Evolutionary conservation across 2,888 invertebrate species (phyloP).

Genomic region (Sericinus montela): DNA sequence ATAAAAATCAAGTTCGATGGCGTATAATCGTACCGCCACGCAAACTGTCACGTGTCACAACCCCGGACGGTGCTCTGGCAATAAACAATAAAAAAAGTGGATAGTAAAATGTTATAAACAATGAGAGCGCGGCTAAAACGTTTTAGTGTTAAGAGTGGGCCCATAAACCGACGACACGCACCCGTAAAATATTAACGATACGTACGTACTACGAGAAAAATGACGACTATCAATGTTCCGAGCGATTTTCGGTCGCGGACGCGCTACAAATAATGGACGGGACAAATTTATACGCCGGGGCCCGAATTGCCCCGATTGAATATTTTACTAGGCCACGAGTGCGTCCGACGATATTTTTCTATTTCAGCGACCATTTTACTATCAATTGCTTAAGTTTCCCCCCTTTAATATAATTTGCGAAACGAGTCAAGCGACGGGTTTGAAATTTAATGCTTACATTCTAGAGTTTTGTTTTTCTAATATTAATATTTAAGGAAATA

Average conservation of each 20-base stretch:
- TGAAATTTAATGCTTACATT: slow-evolving; percentile 18
- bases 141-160: slow-evolving; percentile 77
- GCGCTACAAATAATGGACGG: slow-evolving; percentile 75
- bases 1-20: slow-evolving; percentile 64
- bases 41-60: slow-evolving; percentile 58
- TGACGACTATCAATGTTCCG: slow-evolving; percentile 75
- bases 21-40: slow-evolving; percentile 57
- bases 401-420: slow-evolving; percentile 70
- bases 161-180: slow-evolving; percentile 77
- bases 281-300: slow-evolving; percentile 74
- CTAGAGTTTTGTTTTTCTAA: no score
- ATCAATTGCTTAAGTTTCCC: slow-evolving; percentile 77
- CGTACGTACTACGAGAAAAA: slow-evolving; percentile 65
- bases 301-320: slow-evolving; percentile 77
- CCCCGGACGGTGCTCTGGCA: slow-evolving; percentile 61
- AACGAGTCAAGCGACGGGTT: slow-evolving; percentile 34
- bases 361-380: slow-evolving; percentile 74
- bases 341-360: slow-evolving; percentile 75
- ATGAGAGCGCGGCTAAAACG: slow-evolving; percentile 75
- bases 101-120: slow-evolving; percentile 78
- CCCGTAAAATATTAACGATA: slow-evolving; percentile 78
- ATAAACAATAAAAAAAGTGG: slow-evolving; percentile 75
- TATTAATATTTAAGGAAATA: no score
- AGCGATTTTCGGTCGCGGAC: slow-evolving; percentile 74
- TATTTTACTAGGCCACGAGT: slow-evolving; percentile 77